phyloP scores from a whole-genome alignment of 2,113 vertebrate species.

The Limanda limanda region DNA sequence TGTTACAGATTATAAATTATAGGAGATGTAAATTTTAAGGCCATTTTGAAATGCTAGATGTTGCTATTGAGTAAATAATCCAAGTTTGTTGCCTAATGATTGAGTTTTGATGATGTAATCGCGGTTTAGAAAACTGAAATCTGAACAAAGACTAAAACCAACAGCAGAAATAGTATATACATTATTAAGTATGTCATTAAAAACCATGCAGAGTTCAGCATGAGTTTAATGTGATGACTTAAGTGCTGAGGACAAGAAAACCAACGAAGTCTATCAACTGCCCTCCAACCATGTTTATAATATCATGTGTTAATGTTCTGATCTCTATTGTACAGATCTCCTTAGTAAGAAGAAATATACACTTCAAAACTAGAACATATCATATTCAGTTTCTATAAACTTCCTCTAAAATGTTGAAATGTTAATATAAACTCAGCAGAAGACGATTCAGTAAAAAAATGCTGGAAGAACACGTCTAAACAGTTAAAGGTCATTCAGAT shows the following conservation, averaged over 20 bases:
- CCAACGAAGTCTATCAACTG: conserved; percentile 5
- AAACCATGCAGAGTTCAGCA: not conserved
- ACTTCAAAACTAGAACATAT: not conserved
- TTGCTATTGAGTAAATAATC: not conserved
- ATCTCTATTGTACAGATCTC: not conserved
- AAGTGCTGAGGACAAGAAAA: conserved; percentile 5
- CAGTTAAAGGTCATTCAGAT: not conserved
- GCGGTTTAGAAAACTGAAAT: not conserved
- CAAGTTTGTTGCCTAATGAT: not conserved
- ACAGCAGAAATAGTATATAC: not conserved
- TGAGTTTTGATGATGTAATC: not conserved
- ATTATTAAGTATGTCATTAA: not conserved
- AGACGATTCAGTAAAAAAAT: not conserved
- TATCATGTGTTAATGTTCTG: not conserved
- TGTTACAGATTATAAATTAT: not conserved
- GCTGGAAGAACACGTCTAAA: not conserved
- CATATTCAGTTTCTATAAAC: not conserved
- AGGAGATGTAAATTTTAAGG: not conserved
- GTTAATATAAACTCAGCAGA: too few species aligned
- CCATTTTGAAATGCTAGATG: not conserved
- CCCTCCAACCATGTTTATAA: not conserved
- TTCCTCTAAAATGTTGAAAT: not conserved
- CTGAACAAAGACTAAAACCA: not conserved
- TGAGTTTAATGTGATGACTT: conserved; percentile 20
- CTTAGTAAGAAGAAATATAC: not conserved